Conservation (phyloP, 2,888 invertebrate genomes). For the Azorinus chamasolen region DNA sequence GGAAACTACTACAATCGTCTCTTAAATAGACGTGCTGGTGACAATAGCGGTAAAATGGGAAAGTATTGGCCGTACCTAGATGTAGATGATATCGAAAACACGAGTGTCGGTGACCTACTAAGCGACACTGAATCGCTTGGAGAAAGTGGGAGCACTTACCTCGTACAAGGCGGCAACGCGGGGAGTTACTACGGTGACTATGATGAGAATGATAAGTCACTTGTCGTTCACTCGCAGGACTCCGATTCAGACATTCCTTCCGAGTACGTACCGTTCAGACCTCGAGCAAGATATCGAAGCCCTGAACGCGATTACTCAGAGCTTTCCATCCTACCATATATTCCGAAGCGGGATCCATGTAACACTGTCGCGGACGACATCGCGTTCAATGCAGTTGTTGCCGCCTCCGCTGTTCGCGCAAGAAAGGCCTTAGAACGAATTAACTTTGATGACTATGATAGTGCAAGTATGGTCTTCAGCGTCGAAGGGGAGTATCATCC, state of each 20-base stretch:
- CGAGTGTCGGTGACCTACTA: constrained; percentile 66
- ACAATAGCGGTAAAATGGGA: constrained; percentile 47
- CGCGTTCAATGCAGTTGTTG: constrained; percentile 73
- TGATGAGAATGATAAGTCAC: constrained; percentile 42
- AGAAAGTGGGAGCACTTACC: constrained; percentile 12
- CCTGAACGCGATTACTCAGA: constrained; percentile 67
- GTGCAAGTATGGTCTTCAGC: constrained; percentile 77
- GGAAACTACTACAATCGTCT: constrained; percentile 72
- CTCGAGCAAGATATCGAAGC: constrained; percentile 63
- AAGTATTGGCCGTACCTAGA: constrained; percentile 75
- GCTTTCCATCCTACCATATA: constrained; percentile 53
- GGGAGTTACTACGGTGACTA: constrained; percentile 9
- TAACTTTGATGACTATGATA: constrained; percentile 73
- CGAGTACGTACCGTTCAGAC: constrained; percentile 76
- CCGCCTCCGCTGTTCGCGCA: constrained; percentile 75
- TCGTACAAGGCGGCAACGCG: constrained; percentile 9
- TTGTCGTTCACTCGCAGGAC: constrained; percentile 43
- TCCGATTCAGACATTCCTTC: constrained; percentile 57
- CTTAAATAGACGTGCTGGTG: constrained; percentile 47
- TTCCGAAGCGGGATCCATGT: constrained; percentile 58
- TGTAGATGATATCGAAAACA: constrained; percentile 71
- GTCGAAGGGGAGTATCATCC: constrained; percentile 78
- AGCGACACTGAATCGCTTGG: constrained; percentile 60
- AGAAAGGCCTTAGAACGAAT: constrained; percentile 69
- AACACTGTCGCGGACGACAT: constrained; percentile 62